Evolutionary conservation across 2,113 vertebrate genomes (phyloP).

Genomic region (Chlorocebus sabaeus): DNA sequence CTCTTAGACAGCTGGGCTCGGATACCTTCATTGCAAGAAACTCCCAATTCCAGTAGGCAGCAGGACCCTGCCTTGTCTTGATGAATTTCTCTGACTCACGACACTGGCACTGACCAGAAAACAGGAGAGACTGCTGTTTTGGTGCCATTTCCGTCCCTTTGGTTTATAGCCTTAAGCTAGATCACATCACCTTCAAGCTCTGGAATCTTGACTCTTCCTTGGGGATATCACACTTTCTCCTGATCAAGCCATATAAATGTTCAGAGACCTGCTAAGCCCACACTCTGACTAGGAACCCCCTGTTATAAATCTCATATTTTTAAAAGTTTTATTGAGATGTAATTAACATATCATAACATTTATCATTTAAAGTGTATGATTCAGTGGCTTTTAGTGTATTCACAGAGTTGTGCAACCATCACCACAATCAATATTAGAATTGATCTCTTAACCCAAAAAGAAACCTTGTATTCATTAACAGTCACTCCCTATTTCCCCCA

Average conservation of each 20-base stretch:
- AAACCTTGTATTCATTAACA: neutral
- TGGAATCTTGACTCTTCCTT: neutral
- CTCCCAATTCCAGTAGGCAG: neutral
- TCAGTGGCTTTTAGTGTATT: neutral
- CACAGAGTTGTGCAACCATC: neutral
- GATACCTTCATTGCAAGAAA: neutral
- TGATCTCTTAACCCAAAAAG: neutral
- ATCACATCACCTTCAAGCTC: neutral
- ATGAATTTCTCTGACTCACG: neutral
- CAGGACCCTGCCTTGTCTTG: neutral
- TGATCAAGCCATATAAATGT: neutral
- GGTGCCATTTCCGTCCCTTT: neutral
- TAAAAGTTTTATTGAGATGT: neutral
- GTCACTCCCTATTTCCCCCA: neutral
- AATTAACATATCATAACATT: neutral
- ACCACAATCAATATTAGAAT: neutral
- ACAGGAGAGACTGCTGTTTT: too few species aligned
- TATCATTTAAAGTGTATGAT: neutral
- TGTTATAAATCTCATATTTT: neutral
- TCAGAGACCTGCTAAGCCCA: neutral
- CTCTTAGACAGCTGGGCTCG: neutral
- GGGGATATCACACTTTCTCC: neutral
- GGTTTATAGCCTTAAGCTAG: neutral
- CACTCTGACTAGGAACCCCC: neutral
- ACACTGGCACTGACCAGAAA: too few species aligned